phyloP scores from a whole-genome alignment of 2,113 vertebrate species.

The Thoracochromis brauschi region DNA sequence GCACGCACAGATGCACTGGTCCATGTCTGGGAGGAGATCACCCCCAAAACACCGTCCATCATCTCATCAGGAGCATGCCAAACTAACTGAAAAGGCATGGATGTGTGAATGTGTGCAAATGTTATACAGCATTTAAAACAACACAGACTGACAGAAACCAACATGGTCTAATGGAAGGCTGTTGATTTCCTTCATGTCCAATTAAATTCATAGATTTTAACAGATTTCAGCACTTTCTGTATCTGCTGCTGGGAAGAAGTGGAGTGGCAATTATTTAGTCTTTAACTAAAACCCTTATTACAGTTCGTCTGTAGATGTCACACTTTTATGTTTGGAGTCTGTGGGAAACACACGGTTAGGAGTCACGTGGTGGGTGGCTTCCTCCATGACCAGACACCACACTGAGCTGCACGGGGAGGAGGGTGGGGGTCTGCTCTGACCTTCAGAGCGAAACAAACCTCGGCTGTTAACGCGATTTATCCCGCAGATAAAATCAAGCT shows the following conservation, averaged over 20 bases:
- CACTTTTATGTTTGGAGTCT: not conserved
- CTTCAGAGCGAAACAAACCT: constrained; percentile 31
- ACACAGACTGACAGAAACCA: not conserved
- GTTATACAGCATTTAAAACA: not conserved
- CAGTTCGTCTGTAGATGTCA: not conserved
- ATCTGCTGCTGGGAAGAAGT: not conserved
- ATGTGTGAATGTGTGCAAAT: not conserved
- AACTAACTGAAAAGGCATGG: not conserved
- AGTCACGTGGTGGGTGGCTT: not conserved
- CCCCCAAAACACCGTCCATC: not conserved
- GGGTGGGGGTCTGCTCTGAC: not conserved
- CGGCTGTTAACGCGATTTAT: not conserved
- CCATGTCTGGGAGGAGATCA: not conserved
- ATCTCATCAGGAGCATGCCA: not conserved
- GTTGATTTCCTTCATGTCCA: not conserved
- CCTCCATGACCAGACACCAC: not conserved
- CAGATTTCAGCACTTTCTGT: not conserved
- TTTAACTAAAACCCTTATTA: not conserved
- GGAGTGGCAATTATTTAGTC: not conserved
- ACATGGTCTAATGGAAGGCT: not conserved
- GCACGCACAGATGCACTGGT: fast-evolving
- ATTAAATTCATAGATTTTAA: not conserved
- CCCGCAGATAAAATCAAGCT: not conserved
- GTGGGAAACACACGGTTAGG: not conserved
- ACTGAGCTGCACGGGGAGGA: not conserved